phyloP scores from a whole-genome alignment of 2,888 invertebrate genomes.

The Nephrotoma guestfalica region DNA sequence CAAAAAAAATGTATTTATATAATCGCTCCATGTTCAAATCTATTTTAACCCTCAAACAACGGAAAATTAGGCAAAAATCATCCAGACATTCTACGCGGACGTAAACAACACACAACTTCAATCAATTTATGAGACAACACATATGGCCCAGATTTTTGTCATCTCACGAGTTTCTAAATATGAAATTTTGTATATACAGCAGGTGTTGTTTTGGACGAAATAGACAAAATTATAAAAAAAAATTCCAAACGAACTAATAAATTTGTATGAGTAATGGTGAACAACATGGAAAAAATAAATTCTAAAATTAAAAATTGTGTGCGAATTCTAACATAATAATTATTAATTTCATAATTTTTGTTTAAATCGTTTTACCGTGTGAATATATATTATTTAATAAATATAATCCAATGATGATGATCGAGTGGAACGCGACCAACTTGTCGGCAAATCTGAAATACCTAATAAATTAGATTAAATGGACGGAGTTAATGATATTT shows the following conservation, averaged over 20 bases:
- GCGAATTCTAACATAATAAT: neutral
- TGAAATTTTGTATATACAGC: neutral
- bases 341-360: neutral
- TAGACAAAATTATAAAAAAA: neutral
- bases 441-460: neutral
- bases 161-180: neutral
- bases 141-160: neutral
- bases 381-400: neutral
- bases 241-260: neutral
- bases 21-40: neutral
- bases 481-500: neutral
- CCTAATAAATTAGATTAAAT: neutral
- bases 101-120: neutral
- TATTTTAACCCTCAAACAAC: neutral
- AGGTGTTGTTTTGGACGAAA: neutral
- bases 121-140: neutral
- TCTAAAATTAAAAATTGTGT: neutral
- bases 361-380: neutral
- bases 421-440: neutral
- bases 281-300: neutral
- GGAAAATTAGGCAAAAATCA: neutral
- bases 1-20: neutral
- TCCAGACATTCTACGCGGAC: neutral
- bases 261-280: neutral
- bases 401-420: neutral